These are phyloP conservation scores for Thamnophis sirtalis DNA, from an alignment of 2,113 vertebrate genomes.

Conservation along the genomic window DNA sequence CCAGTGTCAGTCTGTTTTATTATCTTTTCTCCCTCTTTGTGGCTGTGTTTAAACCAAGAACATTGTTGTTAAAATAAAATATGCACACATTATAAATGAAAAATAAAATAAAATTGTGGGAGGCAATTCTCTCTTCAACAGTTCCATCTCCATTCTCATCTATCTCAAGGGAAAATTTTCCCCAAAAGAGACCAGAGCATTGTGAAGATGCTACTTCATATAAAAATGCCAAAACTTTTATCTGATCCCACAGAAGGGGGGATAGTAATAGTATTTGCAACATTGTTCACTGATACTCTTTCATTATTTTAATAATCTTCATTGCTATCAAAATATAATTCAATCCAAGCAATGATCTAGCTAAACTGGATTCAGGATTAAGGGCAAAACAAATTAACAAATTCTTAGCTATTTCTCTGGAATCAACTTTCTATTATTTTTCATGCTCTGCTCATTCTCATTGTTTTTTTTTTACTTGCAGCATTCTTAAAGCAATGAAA, in stretches of 20 bases:
- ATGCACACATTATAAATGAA: background rate
- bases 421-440: background rate
- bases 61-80: background rate
- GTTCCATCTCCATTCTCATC: background rate
- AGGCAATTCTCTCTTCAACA: background rate
- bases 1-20: background rate
- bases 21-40: background rate
- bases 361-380: constrained; percentile 8
- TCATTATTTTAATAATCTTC: background rate
- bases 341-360: background rate
- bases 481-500: background rate
- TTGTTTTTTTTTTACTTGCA: background rate
- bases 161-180: background rate
- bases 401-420: background rate
- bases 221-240: background rate
- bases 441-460: background rate
- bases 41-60: background rate
- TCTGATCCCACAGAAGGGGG: background rate
- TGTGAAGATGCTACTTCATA: background rate
- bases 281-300: background rate
- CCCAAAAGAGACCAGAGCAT: background rate
- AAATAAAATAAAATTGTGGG: background rate
- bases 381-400: background rate
- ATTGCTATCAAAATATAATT: background rate
- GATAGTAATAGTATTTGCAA: background rate